Conservation (phyloP, 2,797 vertebrate genomes). For the Anomalospiza imberbis region DNA sequence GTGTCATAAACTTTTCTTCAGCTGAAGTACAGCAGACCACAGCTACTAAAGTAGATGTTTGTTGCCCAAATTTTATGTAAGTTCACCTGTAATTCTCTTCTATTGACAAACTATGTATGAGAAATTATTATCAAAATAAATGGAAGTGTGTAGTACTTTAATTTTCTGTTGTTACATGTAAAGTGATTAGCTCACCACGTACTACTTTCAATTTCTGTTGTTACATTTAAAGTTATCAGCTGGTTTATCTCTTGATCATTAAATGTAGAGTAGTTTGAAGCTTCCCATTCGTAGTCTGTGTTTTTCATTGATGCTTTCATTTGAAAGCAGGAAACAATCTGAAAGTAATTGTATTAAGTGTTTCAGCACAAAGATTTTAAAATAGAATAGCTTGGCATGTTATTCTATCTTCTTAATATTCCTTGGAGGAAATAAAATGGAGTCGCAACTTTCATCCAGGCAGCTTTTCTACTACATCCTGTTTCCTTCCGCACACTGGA, state of each 20-base stretch:
- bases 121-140: neutral
- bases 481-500: slow-evolving; percentile 54
- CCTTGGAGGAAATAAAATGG: slow-evolving; percentile 49
- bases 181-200: neutral
- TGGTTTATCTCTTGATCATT: slow-evolving; percentile 20
- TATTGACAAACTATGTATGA: neutral
- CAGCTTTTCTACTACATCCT: slow-evolving; percentile 63
- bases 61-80: neutral
- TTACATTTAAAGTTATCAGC: neutral
- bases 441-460: slow-evolving; percentile 30
- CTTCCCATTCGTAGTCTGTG: neutral
- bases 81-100: neutral
- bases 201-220: neutral
- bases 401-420: slow-evolving; percentile 21
- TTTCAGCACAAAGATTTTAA: slow-evolving; percentile 46
- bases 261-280: neutral
- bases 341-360: slow-evolving; percentile 41
- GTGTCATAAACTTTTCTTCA: neutral
- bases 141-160: neutral
- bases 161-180: neutral
- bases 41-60: neutral
- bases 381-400: slow-evolving; percentile 51
- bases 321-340: slow-evolving; percentile 66
- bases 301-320: slow-evolving; percentile 41
- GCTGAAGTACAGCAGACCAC: neutral